phyloP scores from a whole-genome alignment of 2,888 invertebrate genomes.

The Netelia melanura region DNA sequence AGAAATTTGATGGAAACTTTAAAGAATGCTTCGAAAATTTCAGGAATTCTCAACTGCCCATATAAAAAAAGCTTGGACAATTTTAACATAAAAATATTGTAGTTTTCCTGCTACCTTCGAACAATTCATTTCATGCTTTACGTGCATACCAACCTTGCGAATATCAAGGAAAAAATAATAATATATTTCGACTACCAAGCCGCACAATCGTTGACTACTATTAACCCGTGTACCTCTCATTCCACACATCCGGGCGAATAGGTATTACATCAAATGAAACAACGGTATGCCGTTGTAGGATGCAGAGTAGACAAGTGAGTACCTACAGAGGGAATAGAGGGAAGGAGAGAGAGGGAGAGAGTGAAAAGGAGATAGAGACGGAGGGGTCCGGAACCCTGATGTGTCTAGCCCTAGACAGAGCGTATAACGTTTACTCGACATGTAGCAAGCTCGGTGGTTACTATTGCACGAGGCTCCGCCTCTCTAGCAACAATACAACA shows the following conservation, averaged over 20 bases:
- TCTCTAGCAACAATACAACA: conserved; percentile 47
- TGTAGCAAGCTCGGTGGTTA: conserved; percentile 60
- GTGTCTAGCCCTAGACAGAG: conserved; percentile 65
- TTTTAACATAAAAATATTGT: neutral
- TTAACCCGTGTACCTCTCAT: conserved; percentile 27
- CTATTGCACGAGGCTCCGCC: conserved; percentile 65
- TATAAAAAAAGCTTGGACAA: neutral
- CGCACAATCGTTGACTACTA: conserved; percentile 8
- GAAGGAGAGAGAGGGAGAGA: conserved; percentile 21
- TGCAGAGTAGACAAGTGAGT: conserved; percentile 52
- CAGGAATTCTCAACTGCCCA: too few relatives aligned
- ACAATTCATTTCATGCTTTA: neutral
- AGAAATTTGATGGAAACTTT: too few relatives aligned
- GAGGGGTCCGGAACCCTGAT: conserved; percentile 45
- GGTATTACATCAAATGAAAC: conserved; percentile 62
- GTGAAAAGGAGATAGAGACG: neutral
- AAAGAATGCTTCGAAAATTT: too few relatives aligned
- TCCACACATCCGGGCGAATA: conserved; percentile 27
- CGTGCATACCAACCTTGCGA: neutral
- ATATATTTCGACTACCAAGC: neutral
- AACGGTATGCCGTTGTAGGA: conserved; percentile 61
- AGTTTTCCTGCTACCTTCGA: neutral
- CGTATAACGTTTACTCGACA: conserved; percentile 67
- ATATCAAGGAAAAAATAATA: neutral
- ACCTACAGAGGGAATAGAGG: conserved; percentile 31